These are phyloP conservation scores for Galago senegalensis DNA, from an alignment of 2,797 vertebrate species.

Conservation along the genomic window DNA sequence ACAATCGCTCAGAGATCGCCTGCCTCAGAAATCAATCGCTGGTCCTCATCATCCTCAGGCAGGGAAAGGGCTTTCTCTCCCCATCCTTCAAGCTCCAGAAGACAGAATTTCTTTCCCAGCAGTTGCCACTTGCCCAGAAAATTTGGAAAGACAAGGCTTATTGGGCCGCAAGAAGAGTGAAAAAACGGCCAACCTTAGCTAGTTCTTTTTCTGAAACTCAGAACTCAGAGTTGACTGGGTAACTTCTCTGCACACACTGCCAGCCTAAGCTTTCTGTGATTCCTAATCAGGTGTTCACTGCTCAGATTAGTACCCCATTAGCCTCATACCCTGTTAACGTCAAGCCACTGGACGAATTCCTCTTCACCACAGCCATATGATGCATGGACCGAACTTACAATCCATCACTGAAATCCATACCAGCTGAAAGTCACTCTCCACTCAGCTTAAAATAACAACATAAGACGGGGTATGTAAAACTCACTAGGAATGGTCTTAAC, in stretches of 20 bases:
- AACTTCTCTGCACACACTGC: neutral
- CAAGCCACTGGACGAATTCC: conserved; percentile 42
- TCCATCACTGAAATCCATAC: neutral
- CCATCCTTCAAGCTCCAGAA: conserved; percentile 33
- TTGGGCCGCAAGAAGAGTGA: conserved; percentile 20
- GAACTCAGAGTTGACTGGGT: neutral
- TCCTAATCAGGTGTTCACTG: conserved; percentile 21
- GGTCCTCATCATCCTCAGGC: conserved; percentile 14
- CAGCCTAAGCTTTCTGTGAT: neutral
- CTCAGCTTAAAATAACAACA: conserved; percentile 51
- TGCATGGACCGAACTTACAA: neutral
- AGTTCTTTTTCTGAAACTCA: neutral
- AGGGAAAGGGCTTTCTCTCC: conserved; percentile 17
- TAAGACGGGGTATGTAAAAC: neutral
- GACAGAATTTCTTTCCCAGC: conserved; percentile 36
- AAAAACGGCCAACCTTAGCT: conserved; percentile 20
- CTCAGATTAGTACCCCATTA: conserved; percentile 47
- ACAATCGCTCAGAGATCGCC: conserved; percentile 42
- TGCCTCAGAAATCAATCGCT: conserved; percentile 71
- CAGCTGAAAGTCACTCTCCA: conserved; percentile 1
- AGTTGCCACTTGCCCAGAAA: conserved; percentile 46
- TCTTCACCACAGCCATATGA: neutral
- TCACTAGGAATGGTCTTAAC: neutral
- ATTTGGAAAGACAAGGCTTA: conserved; percentile 48
- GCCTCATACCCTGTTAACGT: conserved; percentile 25